Conservation (phyloP, 1,140 invertebrate genomes). For the Eriocheir sinensis region DNA sequence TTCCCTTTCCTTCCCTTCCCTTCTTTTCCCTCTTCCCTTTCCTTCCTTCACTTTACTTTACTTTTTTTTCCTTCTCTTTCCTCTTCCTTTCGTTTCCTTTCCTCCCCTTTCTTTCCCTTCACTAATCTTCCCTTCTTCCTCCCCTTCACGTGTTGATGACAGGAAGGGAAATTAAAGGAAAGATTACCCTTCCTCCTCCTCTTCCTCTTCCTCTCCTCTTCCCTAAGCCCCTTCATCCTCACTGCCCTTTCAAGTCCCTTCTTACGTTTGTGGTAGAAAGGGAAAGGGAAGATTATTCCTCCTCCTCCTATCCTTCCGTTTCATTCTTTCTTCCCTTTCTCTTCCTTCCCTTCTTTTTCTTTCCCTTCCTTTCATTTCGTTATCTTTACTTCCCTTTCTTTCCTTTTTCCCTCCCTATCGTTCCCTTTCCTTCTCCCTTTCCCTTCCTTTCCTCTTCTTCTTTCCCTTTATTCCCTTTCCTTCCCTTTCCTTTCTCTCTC, state of each 20-base stretch:
- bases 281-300: too few relatives aligned
- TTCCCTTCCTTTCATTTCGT: background rate
- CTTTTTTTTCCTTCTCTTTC: background rate
- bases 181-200: too few relatives aligned
- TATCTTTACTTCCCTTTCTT: background rate
- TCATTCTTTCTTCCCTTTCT: background rate
- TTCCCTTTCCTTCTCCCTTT: background rate
- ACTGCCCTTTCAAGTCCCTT: too few relatives aligned
- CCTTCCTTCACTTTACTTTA: too few relatives aligned
- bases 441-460: background rate
- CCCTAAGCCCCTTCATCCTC: too few relatives aligned
- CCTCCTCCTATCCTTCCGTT: background rate
- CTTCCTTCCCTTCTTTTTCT: background rate
- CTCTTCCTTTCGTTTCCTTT: background rate
- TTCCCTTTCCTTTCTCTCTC: background rate
- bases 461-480: background rate
- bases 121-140: background rate
- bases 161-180: background rate
- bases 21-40: background rate
- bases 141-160: background rate
- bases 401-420: background rate
- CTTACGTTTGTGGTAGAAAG: too few relatives aligned
- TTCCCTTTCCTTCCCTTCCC: background rate
- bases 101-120: background rate
- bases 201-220: too few relatives aligned